These are phyloP conservation scores for Athetis lepigone DNA, from an alignment of 2,888 invertebrate species.

Conservation along the genomic window DNA sequence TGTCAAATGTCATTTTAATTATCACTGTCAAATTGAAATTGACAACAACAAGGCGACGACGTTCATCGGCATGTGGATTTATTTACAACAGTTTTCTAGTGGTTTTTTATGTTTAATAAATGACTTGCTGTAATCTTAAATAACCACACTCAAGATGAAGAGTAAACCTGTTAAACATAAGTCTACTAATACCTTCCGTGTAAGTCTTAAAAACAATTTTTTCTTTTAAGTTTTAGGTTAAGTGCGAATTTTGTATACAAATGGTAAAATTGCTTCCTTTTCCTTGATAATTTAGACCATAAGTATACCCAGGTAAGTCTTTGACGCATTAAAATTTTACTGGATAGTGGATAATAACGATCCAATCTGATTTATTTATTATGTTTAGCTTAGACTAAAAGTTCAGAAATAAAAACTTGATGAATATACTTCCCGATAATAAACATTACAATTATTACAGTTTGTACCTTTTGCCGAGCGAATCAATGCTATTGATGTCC, in stretches of 20 bases:
- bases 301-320: neutral
- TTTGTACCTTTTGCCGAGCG: constrained; percentile 97
- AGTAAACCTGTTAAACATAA: constrained; percentile 94
- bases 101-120: constrained; percentile 19
- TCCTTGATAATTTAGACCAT: neutral
- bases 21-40: neutral
- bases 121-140: constrained; percentile 28
- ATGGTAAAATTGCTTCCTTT: neutral
- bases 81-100: constrained; percentile 56
- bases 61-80: constrained; percentile 59
- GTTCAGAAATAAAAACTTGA: neutral
- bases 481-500: constrained; percentile 95
- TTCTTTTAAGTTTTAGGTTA: constrained; percentile 65
- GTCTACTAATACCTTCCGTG: constrained; percentile 94
- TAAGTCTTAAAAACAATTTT: constrained; percentile 75
- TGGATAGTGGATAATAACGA: too few relatives aligned
- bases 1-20: constrained; percentile 12
- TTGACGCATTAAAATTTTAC: neutral
- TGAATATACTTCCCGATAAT: too few relatives aligned
- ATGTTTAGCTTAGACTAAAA: neutral
- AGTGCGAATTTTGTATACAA: constrained; percentile 30
- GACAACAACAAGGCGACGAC: neutral
- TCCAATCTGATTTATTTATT: neutral
- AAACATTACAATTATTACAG: constrained; percentile 86
- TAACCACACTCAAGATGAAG: constrained; percentile 90